Base-by-base conservation (phyloP, 2,113 vertebrate genomes). In the Epinephelus moara region DNA sequence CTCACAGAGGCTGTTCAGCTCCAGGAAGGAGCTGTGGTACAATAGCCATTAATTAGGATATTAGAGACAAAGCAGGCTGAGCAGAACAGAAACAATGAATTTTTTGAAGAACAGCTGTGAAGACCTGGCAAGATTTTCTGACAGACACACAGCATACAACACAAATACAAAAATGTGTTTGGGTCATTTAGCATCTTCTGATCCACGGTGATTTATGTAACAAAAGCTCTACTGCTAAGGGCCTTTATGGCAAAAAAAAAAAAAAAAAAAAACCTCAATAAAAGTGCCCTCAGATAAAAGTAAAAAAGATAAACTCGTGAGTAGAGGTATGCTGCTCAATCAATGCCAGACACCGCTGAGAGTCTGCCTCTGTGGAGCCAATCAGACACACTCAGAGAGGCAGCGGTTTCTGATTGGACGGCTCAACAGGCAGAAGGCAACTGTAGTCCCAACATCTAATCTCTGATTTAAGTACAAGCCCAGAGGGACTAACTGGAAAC, bases 1-100 rank as follows among this genome's bases (percentile, higher is more conserved):
- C 74, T 85, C 49, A 67, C 10, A 72, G 61, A 77, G 67, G 63
- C 87, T 57, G 86, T 85, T 87, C 81, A 72, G 75, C 70, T 90
- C 33, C 75, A 87, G 77, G 79, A 85, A 87, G 86, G 60, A 89
- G 81, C 87, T 40, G 47, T 37, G 37, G 64, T 68, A 78, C 75
- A 88, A 88, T 66, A 72, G 67, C 57, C 80, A 82, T 81, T 91
- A 89, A 92, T 91, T 78, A 82, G 63, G 49, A 85, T 84, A 90
- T 91, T 82, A 90, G 72, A 85, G 49, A 81, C 83, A 90, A 84
- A 85, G 86, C 50, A 64, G 85, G 81, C 66, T 50, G 30, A 80
- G 74, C 61, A 83, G 62, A 80, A 61, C 37, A 80, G 82, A 80
- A 70, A 85, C 61, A 88, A 84, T 68, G 55, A 6, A 6, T 69